A percentile compares a stretch with the other conserved stretches of the same genome.
phyloP scores from a whole-genome alignment of 2,888 invertebrate species.

The Cremastinae sp. region DNA sequence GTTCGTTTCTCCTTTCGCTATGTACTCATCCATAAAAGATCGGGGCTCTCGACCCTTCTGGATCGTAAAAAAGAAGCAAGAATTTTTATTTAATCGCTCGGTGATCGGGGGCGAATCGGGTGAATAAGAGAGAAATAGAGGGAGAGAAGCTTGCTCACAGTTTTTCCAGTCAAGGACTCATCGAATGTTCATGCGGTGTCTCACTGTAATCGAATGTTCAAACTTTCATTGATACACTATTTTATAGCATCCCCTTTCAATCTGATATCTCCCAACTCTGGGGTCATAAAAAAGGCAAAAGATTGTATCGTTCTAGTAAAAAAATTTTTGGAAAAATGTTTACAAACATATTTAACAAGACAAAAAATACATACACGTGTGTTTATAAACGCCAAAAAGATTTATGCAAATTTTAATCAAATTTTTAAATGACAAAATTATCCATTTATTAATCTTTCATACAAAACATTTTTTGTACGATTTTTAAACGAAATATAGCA shows the following conservation, averaged over 20 bases:
- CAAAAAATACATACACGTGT: too few species aligned
- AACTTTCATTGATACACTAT: constrained; percentile 2
- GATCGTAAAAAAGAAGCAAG: constrained; percentile 23
- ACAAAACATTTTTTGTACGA: too few species aligned
- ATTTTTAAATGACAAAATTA: too few species aligned
- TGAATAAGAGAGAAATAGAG: neutral
- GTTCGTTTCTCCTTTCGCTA: neutral
- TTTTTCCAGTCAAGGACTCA: constrained; percentile 26
- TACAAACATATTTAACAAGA: too few species aligned
- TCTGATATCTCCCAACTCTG: constrained; percentile 20
- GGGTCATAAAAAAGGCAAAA: neutral
- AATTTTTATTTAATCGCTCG: constrained; percentile 15
- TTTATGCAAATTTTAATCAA: too few species aligned
- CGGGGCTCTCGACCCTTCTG: constrained; percentile 9
- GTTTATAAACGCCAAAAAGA: too few species aligned
- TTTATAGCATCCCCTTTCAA: constrained; percentile 18
- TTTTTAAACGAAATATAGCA: too few species aligned
- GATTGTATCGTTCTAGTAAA: too few species aligned
- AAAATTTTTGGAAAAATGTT: neutral
- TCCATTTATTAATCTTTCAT: too few species aligned
- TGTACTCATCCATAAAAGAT: neutral
- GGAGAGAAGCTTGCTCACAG: neutral
- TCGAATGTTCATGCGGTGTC: constrained; percentile 34
- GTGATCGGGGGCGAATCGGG: neutral
- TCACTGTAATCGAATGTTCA: constrained; percentile 31